Conservation (phyloP, 2,797 vertebrate species). For the Typhlichthys eigenmanni region DNA sequence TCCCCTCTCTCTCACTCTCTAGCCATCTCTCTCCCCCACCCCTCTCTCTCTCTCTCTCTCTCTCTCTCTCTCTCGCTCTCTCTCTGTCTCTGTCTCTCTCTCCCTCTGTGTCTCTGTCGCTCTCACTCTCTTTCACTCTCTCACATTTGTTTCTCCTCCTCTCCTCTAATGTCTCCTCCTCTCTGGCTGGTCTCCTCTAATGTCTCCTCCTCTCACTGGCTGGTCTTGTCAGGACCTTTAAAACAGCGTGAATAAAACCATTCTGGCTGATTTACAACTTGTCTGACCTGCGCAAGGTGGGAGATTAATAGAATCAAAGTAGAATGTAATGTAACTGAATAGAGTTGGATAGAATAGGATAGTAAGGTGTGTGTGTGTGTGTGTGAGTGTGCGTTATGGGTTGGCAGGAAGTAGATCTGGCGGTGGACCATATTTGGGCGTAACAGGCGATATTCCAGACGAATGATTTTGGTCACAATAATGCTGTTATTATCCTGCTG, state of each 20-base stretch:
- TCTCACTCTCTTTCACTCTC: background rate
- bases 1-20: background rate
- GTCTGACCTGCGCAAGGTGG: background rate
- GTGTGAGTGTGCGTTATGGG: constrained; percentile 85
- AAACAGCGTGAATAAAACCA: no score
- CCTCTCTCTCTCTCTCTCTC: background rate
- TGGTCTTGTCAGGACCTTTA: no score
- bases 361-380: constrained; percentile 10
- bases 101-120: background rate
- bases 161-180: no score
- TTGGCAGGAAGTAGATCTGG: constrained; percentile 87
- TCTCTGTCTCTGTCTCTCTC: no score
- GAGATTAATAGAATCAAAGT: background rate
- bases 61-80: background rate
- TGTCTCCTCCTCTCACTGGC: background rate
- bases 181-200: background rate
- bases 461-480: constrained; percentile 87
- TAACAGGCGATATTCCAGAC: constrained; percentile 91
- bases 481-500: constrained; percentile 98
- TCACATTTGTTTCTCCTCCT: no score
- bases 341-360: background rate
- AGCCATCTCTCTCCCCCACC: no score
- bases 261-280: no score
- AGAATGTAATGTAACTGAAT: background rate
- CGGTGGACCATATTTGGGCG: constrained; percentile 55